Conservation (phyloP, 2,113 vertebrate genomes). For the Pangasianodon gigas region DNA sequence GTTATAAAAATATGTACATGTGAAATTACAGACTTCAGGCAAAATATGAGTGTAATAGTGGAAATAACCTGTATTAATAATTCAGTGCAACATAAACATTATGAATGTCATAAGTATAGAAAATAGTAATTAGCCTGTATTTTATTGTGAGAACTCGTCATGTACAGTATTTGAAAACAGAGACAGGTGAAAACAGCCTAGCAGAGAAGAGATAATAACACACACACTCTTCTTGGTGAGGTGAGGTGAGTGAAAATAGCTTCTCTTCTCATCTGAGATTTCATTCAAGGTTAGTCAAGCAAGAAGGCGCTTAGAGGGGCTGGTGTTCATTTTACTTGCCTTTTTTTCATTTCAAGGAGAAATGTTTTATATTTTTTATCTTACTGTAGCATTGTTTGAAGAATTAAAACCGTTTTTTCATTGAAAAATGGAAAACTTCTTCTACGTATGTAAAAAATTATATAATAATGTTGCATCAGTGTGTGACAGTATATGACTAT, state of each 20-base stretch:
- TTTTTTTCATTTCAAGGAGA: constrained; percentile 54
- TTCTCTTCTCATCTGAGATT: constrained; percentile 74
- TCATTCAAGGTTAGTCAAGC: constrained; percentile 78
- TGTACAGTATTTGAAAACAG: constrained; percentile 32
- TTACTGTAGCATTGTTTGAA: constrained; percentile 26
- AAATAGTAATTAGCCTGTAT: constrained; percentile 46
- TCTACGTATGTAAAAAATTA: no score
- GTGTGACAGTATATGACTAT: no score
- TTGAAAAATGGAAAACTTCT: not conserved
- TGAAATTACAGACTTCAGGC: not conserved
- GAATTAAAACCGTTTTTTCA: not conserved
- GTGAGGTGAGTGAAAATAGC: constrained; percentile 76
- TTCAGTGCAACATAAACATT: not conserved
- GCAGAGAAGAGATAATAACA: constrained; percentile 42
- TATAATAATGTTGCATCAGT: no score
- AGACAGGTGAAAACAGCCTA: constrained; percentile 44
- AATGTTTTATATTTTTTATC: constrained; percentile 59
- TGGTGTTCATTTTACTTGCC: constrained; percentile 50
- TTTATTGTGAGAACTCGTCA: constrained; percentile 35
- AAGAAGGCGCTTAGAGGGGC: constrained; percentile 66
- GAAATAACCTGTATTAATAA: not conserved
- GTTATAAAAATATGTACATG: not conserved
- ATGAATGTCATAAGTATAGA: not conserved
- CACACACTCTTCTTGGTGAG: constrained; percentile 62
- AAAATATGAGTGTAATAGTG: not conserved